Base-by-base conservation (phyloP, 2,797 vertebrate genomes). In the Chaetophractus vellerosus region DNA sequence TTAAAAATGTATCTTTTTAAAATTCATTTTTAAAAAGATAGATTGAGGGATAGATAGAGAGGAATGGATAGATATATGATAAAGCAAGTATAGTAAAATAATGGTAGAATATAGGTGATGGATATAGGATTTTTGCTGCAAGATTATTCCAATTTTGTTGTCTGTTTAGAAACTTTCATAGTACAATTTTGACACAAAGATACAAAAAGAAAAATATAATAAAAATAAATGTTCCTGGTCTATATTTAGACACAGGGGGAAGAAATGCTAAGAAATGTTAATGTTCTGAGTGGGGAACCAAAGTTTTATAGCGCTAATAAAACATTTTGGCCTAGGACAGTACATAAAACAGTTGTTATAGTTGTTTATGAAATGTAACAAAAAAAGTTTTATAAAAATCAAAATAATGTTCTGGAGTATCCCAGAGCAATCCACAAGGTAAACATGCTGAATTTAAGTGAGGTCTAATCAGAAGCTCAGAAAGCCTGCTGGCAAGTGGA, bases 81-180 rank as follows among this genome's bases (percentile, higher is more conserved):
- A 91, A 82, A 94, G 19, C 57, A 92, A 90, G 55, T 81, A 63
- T 75, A 84, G 5, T 52, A 79, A 93, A 96, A 96, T 95, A 96
- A 93, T 69, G 36, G 81, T 12, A 93, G 48, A 74, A 85, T 83
- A 86, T 2, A 93, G 63, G 24, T 61, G 19, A 48, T 63, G 8
- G 48, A 68, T 66, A 66, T 6, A 75, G 64, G 28, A 69, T 79
- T 91, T 94, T 91, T 41, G 80, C 16, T 76, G 36, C 4, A 87
- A 96, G 92, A 84, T 86, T 90, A 26, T 80, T 88, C 45, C 28
- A 88, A 38, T 82, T 88, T 91, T 91, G 59, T 36, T 89, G 8
- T 78, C 88, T 76, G 26, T 68, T 85, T 24, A 12, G 48, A 92
- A 88, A 72, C 61, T 91, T 82, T 91, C 83, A 86, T 83, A 84